phyloP scores from a whole-genome alignment of 2,888 invertebrate species.

The Atrina japonica region DNA sequence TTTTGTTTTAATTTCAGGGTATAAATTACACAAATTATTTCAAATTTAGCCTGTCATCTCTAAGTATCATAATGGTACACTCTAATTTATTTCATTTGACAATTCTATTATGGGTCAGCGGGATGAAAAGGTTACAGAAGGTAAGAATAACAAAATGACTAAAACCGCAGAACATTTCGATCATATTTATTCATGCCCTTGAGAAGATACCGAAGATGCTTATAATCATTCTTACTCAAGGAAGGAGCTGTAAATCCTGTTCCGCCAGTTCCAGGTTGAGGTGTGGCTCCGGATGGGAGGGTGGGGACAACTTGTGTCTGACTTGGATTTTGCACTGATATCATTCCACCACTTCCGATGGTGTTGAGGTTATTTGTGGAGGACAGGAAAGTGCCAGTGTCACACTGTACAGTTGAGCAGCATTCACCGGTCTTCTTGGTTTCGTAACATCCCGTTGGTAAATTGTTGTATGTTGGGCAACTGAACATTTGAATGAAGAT shows the following conservation, averaged over 20 bases:
- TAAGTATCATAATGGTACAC: too few relatives aligned
- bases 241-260: slow-evolving; percentile 58
- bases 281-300: slow-evolving; percentile 57
- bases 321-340: slow-evolving; percentile 50
- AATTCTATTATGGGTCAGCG: too few relatives aligned
- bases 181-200: too few relatives aligned
- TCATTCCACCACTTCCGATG: slow-evolving; percentile 66
- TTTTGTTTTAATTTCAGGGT: too few relatives aligned
- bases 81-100: too few relatives aligned
- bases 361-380: slow-evolving; percentile 65
- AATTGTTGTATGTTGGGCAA: slow-evolving; percentile 66
- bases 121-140: too few relatives aligned
- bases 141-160: too few relatives aligned
- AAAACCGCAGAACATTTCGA: too few relatives aligned
- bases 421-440: slow-evolving; percentile 65
- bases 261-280: slow-evolving; percentile 68
- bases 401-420: slow-evolving; percentile 61
- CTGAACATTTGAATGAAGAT: too few relatives aligned
- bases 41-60: too few relatives aligned
- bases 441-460: slow-evolving; percentile 61
- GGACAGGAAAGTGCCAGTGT: slow-evolving; percentile 60
- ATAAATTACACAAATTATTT: too few relatives aligned
- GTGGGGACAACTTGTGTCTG: slow-evolving; percentile 58
- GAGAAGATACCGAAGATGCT: too few relatives aligned
- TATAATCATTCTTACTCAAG: slow-evolving; percentile 63